phyloP scores from a whole-genome alignment of 2,888 invertebrate species.

The Lycophotia porphyrea region DNA sequence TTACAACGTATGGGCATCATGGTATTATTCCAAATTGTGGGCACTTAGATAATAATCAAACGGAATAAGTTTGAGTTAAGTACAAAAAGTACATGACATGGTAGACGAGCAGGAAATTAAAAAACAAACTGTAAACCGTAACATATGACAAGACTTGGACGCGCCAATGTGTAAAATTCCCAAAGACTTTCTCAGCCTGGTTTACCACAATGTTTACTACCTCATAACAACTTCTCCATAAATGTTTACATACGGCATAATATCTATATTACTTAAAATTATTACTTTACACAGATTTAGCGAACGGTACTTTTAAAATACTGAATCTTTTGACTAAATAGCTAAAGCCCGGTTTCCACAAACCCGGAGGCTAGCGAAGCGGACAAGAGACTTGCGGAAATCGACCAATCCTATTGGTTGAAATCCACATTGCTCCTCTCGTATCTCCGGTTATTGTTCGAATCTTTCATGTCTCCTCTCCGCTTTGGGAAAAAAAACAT shows the following conservation, averaged over 20 bases:
- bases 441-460: not conserved
- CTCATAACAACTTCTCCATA: not conserved
- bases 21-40: not conserved
- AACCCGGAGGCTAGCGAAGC: not conserved
- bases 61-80: not conserved
- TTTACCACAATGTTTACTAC: not conserved
- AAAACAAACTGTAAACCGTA: not conserved
- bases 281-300: not conserved
- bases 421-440: not conserved
- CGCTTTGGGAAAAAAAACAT: not conserved
- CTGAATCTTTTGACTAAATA: not conserved
- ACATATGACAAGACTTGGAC: no score
- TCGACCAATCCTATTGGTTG: not conserved
- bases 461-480: not conserved
- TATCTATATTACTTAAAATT: not conserved
- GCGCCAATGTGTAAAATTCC: constrained; percentile 8
- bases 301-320: not conserved
- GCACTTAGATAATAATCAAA: not conserved
- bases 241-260: not conserved
- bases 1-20: not conserved
- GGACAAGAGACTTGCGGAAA: not conserved
- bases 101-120: not conserved
- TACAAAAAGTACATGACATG: not conserved
- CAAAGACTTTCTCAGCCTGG: not conserved
- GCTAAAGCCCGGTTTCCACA: not conserved